Percentiles rank a stretch among this genome's conserved stretches.
Evolutionary conservation across 2,113 vertebrate species (phyloP).

Genomic region (Cyanistes caeruleus): DNA sequence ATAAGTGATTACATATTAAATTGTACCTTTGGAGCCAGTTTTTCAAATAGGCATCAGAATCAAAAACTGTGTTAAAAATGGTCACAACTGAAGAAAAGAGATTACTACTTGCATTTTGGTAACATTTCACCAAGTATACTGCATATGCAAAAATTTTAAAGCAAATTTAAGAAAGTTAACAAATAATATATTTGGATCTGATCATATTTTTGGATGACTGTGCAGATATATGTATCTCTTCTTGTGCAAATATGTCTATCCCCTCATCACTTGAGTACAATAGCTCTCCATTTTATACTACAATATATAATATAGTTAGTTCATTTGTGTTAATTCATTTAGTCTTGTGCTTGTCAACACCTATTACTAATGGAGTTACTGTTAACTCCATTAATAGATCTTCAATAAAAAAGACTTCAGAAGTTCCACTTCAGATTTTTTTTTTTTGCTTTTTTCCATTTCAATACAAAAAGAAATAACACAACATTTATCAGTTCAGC

Average conservation of each 20-base stretch:
- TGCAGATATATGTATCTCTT: neutral
- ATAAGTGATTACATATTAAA: neutral
- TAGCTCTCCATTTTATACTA: neutral
- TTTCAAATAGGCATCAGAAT: neutral
- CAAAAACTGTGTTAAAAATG: neutral
- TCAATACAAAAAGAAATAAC: neutral
- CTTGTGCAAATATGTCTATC: neutral
- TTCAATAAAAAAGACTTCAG: neutral
- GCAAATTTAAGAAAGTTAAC: neutral
- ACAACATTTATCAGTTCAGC: neutral
- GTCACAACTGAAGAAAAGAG: neutral
- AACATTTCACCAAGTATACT: neutral
- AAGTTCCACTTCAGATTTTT: fast-evolving
- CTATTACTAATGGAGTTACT: too few relatives aligned
- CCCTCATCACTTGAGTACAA: neutral
- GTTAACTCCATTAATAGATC: neutral
- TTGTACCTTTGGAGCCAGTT: neutral
- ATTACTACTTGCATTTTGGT: neutral
- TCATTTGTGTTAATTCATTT: neutral
- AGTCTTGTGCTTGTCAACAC: neutral
- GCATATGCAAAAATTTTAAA: neutral
- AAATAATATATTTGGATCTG: neutral
- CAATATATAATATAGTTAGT: neutral
- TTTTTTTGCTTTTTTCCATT: neutral
- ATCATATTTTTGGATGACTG: neutral